Evolutionary conservation across 2,113 vertebrate species (phyloP).

Genomic region (Podocnemis expansa): DNA sequence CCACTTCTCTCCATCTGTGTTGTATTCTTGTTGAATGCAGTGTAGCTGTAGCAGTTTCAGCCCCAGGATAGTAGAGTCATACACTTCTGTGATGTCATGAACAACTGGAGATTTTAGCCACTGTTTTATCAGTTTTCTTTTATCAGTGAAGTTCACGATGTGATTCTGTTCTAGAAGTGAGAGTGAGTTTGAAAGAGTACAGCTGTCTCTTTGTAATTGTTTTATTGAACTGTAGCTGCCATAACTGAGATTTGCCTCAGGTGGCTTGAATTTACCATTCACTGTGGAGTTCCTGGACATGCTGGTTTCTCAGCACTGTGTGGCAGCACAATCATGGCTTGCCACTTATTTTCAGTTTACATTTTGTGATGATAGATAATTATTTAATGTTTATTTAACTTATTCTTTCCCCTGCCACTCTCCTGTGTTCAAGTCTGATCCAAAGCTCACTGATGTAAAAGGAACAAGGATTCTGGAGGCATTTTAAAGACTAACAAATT

Average conservation of each 20-base stretch:
- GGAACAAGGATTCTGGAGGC: no score
- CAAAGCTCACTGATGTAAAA: not conserved
- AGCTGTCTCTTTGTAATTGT: not conserved
- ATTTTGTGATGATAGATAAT: not conserved
- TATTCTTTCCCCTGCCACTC: not conserved
- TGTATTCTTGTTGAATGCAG: not conserved
- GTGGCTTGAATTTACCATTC: not conserved
- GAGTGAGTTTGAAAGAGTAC: not conserved
- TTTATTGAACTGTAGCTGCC: not conserved
- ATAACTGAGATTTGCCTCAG: not conserved
- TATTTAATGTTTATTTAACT: not conserved
- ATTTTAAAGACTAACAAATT: no score
- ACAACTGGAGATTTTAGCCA: not conserved
- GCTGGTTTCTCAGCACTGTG: rapidly evolving
- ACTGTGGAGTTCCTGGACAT: not conserved
- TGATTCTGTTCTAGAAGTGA: not conserved
- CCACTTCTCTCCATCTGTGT: not conserved
- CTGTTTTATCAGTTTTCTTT: not conserved
- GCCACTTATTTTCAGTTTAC: not conserved
- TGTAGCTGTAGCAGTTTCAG: not conserved
- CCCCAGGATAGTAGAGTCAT: not conserved
- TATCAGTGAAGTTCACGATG: not conserved
- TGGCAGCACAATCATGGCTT: not conserved
- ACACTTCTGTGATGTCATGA: not conserved
- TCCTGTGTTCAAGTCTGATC: not conserved